Evolutionary conservation across 2,113 vertebrate genomes (phyloP).

Genomic region (Myotis brandtii): DNA sequence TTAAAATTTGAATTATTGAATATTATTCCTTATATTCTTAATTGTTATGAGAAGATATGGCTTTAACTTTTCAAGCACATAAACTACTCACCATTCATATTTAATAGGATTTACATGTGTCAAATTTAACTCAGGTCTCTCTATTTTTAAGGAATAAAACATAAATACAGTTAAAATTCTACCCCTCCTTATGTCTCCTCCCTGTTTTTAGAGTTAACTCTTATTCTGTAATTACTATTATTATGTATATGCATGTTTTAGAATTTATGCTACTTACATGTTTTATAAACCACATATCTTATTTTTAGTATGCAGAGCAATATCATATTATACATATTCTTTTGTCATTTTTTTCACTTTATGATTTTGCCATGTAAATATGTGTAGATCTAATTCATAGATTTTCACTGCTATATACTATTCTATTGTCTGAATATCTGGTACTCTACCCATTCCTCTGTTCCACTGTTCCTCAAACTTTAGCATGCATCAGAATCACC

Average conservation of each 20-base stretch:
- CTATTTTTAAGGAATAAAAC: conserved; percentile 28
- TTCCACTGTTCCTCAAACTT: not conserved
- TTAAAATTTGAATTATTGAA: not conserved
- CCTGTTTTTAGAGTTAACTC: not conserved
- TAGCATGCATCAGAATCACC: not conserved
- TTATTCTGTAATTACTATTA: not conserved
- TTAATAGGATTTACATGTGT: conserved; percentile 1
- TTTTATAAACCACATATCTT: not conserved
- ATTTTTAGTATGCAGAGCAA: not conserved
- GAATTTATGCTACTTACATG: not conserved
- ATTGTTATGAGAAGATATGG: not conserved
- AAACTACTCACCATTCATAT: not conserved
- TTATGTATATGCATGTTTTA: not conserved
- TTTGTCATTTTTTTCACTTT: not conserved
- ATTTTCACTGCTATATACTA: not conserved
- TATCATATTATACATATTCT: not conserved
- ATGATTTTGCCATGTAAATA: not conserved
- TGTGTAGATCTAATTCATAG: not conserved
- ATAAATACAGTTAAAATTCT: not conserved
- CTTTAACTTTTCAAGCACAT: conserved; percentile 16
- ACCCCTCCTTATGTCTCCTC: not conserved
- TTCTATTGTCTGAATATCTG: not conserved
- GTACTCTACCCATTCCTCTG: not conserved
- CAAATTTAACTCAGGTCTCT: not conserved
- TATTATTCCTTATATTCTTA: not conserved